Evolutionary conservation across 2,888 invertebrate species (phyloP).

Genomic region (Pandemis heparana): DNA sequence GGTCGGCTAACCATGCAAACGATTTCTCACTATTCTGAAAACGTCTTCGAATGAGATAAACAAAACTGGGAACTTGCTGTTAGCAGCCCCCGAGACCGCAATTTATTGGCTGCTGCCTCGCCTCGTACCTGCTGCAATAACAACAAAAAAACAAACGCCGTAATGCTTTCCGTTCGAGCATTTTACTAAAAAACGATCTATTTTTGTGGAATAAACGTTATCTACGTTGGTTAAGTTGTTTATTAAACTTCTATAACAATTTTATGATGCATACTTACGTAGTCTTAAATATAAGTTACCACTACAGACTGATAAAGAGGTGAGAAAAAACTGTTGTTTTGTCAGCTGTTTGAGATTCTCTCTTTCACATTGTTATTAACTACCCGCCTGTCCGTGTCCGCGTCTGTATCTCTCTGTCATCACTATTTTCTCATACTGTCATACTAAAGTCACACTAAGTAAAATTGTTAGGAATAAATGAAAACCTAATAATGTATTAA

Average conservation of each 20-base stretch:
- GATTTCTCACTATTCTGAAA: slow-evolving; percentile 37
- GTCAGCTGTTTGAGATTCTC: no score
- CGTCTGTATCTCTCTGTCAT: no score
- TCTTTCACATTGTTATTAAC: no score
- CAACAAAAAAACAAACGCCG: slow-evolving; percentile 30
- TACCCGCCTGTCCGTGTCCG: no score
- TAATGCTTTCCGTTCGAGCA: background rate
- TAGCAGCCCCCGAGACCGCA: slow-evolving; percentile 46
- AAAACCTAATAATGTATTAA: no score
- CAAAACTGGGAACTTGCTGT: slow-evolving; percentile 47
- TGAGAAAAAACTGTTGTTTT: no score
- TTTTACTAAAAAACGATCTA: slow-evolving; percentile 1
- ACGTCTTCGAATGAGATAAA: slow-evolving; percentile 46
- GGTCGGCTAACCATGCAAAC: slow-evolving; percentile 32
- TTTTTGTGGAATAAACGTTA: background rate
- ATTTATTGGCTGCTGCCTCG: slow-evolving; percentile 50
- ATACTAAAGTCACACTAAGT: no score
- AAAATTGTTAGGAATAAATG: no score
- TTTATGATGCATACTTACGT: background rate
- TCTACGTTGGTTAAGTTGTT: background rate
- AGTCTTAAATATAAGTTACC: background rate
- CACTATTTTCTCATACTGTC: no score
- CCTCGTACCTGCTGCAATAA: slow-evolving; percentile 19
- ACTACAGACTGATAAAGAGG: no score
- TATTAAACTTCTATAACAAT: background rate